Base-by-base conservation (phyloP, 2,113 vertebrate species). In the Pardalotus punctatus region DNA sequence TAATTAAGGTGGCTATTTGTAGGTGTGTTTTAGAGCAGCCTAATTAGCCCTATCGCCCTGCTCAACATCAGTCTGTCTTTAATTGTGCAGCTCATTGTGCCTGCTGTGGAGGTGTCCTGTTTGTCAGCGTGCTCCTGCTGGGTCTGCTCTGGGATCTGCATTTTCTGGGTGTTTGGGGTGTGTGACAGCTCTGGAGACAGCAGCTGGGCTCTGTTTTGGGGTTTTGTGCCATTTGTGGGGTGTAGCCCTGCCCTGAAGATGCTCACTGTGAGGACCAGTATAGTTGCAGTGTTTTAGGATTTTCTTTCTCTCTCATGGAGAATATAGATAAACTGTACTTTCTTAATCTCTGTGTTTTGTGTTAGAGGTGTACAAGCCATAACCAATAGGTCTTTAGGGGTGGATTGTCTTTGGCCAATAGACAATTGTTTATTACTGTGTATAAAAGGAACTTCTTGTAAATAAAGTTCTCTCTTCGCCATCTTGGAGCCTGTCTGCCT, bases 101-200 rank as follows among this genome's bases (percentile, higher is more conserved):
- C 19, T 42, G 20, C 6, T 38, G 33, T 3, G 13, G 66, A 35
- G 43, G 11, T 70, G 65, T 66, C 20, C 48, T 47, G 0, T n/a
- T 31, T 70, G 45, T 56, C 40, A 54, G 24, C 0, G 5, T 3
- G 0, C 10, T 25, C 31, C 29, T 33, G 18, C 54, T 64, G 22
- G 12, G 8, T 21, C 48, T 65, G 3, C 60, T 43, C 38, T 12
- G 40, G 11, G 51, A 24, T 27, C 21, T 0, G 4, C 0, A 1
- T 29, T 48, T 51, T 43, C 60, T 38, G 64, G 33, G 33, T 31
- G 25, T 25, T 69, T 76, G 2, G 35, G 22, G 45, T 19, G 10
- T 7, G 8, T 9, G 24, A 9, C n/a, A 86, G n/a, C 61, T 76
- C 45, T 14, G 48, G 61, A 66, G 16, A 14, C 3, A 48, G n/a